phyloP scores from a whole-genome alignment of 2,888 invertebrate species.

The Litoditis marina region DNA sequence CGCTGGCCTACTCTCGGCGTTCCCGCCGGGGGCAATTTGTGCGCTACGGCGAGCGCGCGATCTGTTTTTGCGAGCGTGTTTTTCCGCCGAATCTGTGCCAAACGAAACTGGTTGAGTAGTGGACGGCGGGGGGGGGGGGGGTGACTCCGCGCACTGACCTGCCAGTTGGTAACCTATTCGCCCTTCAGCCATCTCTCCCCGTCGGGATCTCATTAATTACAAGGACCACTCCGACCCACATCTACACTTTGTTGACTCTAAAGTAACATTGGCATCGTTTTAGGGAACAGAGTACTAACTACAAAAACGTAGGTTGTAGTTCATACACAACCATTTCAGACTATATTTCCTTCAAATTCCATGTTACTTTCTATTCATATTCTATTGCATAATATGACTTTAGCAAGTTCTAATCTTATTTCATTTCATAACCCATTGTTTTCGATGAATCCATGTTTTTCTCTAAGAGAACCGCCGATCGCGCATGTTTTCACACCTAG shows the following conservation, averaged over 20 bases:
- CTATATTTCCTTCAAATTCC: not conserved
- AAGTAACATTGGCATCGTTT: not conserved
- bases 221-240: not conserved
- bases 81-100: slow-evolving; percentile 4
- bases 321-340: too few relatives aligned
- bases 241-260: not conserved
- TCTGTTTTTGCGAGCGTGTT: too few relatives aligned
- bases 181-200: not conserved
- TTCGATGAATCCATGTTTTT: too few relatives aligned
- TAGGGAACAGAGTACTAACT: too few relatives aligned
- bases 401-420: too few relatives aligned
- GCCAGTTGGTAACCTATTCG: not conserved
- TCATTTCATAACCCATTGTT: too few relatives aligned
- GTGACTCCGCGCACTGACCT: too few relatives aligned
- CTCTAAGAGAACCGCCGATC: not conserved
- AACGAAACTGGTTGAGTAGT: not conserved
- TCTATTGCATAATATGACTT: too few relatives aligned
- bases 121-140: not conserved
- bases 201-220: not conserved
- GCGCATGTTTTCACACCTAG: not conserved
- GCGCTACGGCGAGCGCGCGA: too few relatives aligned
- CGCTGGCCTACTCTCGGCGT: too few relatives aligned
- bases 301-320: too few relatives aligned
- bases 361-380: not conserved
- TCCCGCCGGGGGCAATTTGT: too few relatives aligned